Evolutionary conservation across 2,888 invertebrate genomes (phyloP), one percentile per base, ranked within the genome.

Genomic region (Platycnemis pennipes): DNA sequence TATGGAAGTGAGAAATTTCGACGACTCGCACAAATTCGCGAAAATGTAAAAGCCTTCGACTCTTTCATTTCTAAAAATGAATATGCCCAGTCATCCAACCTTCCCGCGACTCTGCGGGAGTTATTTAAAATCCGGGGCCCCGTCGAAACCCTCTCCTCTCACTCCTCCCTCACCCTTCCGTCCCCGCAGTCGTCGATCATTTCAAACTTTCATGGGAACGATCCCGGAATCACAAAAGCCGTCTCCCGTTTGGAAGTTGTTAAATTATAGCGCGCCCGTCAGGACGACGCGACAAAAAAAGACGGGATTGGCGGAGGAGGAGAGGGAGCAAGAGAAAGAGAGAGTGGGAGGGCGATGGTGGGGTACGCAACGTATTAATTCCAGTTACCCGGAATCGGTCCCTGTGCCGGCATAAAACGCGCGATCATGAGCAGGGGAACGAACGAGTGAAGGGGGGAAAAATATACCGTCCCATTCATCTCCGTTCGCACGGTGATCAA

Each of bases 171-270:
- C 63, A 22, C n/a, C n/a, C n/a, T 49, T 49, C 26, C 63, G 63
- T 63, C 13, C 13, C 49, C 63, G 26, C 0, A 5, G 56, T 26
- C 2, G 8, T 45, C 26, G 13, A 69, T n/a, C 42, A 22, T 56
- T 69, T 44, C 26, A 91, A 91, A 91, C 56, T 91, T 91, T 91
- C 63, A 69, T 56, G 56, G 44, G 22, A 4, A 26, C 19, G 63
- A 42, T 91, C 46, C 26, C 11, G 44, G 56, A 37, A 42, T 13
- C 42, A 42, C 53, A 53, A 42, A 77, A 77, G 77, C 77, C 37
- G 77, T 77, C 77, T 13, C 11, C 16, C 63, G 26, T 26, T 37
- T 26, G 37, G 77, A 37, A 37, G 77, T 5, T 31, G 77, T 77
- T 31, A 37, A 37, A 77, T 77, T 77, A 77, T n/a, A 37, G 77